Evolutionary conservation across 2,113 vertebrate species (phyloP).

Genomic region (Theropithecus gelada): DNA sequence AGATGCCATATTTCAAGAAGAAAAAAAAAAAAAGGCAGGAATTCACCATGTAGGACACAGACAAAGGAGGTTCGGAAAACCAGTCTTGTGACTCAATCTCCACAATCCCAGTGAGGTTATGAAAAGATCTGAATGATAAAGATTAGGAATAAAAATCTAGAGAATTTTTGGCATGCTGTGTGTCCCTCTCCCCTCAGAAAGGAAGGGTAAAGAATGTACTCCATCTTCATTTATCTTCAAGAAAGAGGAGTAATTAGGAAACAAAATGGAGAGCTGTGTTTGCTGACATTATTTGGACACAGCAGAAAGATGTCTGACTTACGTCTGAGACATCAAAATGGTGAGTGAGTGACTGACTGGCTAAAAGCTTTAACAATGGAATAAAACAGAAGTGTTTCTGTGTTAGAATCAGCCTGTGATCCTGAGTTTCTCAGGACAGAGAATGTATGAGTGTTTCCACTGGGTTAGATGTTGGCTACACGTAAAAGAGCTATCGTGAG

Average conservation of each 20-base stretch:
- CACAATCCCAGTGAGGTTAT: too few relatives aligned
- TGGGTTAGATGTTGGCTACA: neutral
- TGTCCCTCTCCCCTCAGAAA: neutral
- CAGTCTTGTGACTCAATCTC: fast-evolving
- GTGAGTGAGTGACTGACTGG: neutral
- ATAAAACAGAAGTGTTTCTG: neutral
- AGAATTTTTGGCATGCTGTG: neutral
- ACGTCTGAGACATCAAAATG: neutral
- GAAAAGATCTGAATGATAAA: neutral
- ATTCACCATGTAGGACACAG: neutral
- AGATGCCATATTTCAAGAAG: neutral
- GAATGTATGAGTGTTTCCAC: neutral
- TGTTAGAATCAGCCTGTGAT: neutral
- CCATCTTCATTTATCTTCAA: neutral
- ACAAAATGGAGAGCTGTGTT: neutral
- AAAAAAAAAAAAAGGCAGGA: neutral
- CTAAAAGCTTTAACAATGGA: neutral
- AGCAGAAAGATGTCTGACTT: neutral
- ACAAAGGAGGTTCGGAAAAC: neutral
- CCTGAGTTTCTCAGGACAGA: neutral
- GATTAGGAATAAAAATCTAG: neutral
- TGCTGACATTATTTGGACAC: neutral
- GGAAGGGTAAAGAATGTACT: neutral
- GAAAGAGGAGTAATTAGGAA: neutral
- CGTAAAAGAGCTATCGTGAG: neutral